phyloP scores from a whole-genome alignment of 2,797 vertebrate genomes.

The Lepus townsendii region DNA sequence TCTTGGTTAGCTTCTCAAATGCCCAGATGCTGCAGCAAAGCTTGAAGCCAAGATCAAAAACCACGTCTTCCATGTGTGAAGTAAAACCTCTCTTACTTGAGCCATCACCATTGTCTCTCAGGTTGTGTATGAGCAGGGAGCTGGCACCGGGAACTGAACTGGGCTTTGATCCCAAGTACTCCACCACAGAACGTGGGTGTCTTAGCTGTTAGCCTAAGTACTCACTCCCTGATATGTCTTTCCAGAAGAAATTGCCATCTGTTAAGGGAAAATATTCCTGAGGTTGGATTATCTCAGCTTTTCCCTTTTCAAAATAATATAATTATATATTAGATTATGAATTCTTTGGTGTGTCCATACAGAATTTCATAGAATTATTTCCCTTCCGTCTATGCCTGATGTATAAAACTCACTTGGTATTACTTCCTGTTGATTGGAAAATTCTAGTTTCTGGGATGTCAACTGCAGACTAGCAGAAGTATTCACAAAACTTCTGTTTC shows the following conservation, averaged over 20 bases:
- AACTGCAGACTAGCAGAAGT: background rate
- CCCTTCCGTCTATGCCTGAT: background rate
- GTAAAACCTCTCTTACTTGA: too few relatives aligned
- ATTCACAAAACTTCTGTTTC: background rate
- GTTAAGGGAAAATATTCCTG: background rate
- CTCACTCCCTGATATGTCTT: too few relatives aligned
- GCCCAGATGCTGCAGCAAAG: too few relatives aligned
- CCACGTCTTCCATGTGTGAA: too few relatives aligned
- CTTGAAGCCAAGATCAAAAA: too few relatives aligned
- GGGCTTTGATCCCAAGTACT: too few relatives aligned
- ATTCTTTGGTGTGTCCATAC: background rate
- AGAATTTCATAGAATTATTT: conserved; percentile 24
- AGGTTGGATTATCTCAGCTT: background rate
- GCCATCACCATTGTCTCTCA: too few relatives aligned
- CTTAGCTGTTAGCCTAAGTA: too few relatives aligned
- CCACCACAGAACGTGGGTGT: too few relatives aligned
- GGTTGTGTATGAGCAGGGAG: too few relatives aligned
- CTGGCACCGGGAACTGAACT: too few relatives aligned
- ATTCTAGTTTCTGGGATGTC: background rate
- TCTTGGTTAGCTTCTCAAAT: too few relatives aligned
- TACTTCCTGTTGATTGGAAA: conserved; percentile 27
- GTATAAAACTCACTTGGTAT: background rate
- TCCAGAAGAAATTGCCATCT: background rate
- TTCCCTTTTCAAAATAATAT: background rate
- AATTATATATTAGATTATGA: background rate